Evolutionary conservation across 35 echinoderm and acorn worm genomes (phyloP), one percentile per base, ranked within the genome.

Genomic region (Patiria miniata): DNA sequence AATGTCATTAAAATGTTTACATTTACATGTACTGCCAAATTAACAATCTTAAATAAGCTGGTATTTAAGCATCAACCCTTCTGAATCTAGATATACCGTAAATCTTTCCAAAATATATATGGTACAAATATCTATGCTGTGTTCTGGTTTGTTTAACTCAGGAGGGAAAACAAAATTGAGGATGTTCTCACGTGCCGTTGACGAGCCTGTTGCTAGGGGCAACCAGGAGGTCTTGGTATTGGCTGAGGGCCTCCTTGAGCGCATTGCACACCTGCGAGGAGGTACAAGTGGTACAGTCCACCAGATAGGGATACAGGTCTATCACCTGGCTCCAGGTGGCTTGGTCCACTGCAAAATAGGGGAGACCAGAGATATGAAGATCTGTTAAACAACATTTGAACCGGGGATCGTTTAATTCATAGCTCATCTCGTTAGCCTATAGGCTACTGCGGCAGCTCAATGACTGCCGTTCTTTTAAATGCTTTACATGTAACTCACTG

Each of bases 221-320:
- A 37, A 94, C 78, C 16, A 99, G 80, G 38, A 99, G 90, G 47
- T 94, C 89, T 56, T 99, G 96, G 87, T 95, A 99, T 36, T 99
- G 92, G 61, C 91, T 89, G 73, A 99, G 90, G 33, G 93, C 96
- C 73, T 99, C 93, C 82, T 94, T 99, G 22, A 99, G 87, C 39
- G 92, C 86, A 57, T 89, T 94, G 73, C 92, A 94, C 44, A 99
- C 96, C 60, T 91, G 89, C 53, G 96, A 90, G 0, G 96, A 99
- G 30, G 92, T 99, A 86, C 96, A 99, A 1, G 96, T 99, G 28
- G 93, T 88, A 92, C 96, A 99, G 73, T 99, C 96, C 51, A 99
- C 96, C 18, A 99, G 91, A 37, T 39, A 89, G 0, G 96, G 96
- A 57, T 99, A 99, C 8, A 99, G 84, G 53, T 78, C 89, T 17